Evolutionary conservation across 2,888 invertebrate species (phyloP).

Genomic region (Tetragonisca angustula): DNA sequence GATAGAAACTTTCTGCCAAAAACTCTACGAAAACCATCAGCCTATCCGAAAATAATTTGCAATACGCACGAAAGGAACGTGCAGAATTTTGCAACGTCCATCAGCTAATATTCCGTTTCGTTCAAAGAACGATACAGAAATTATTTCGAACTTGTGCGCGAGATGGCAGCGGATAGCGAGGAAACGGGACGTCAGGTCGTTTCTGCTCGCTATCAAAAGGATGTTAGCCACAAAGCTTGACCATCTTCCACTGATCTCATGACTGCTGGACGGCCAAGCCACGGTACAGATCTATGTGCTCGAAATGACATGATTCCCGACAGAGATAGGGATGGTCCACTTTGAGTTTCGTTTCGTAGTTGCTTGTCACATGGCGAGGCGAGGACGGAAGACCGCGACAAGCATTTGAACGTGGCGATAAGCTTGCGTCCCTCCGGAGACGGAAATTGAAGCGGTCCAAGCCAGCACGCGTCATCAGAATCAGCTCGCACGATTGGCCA

Average conservation of each 20-base stretch:
- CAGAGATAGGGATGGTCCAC: slow-evolving; percentile 63
- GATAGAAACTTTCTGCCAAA: neutral
- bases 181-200: slow-evolving; percentile 30
- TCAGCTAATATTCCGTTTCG: neutral
- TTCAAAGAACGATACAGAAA: neutral
- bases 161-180: neutral
- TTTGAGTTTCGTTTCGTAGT: slow-evolving; percentile 55
- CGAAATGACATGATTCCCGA: slow-evolving; percentile 64
- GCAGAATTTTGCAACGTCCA: neutral
- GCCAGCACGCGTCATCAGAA: slow-evolving; percentile 42
- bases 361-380: slow-evolving; percentile 37
- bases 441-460: slow-evolving; percentile 63
- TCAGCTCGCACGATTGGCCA: slow-evolving; percentile 1
- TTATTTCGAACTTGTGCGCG: neutral
- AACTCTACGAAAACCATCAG: too few species aligned
- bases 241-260: neutral
- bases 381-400: slow-evolving; percentile 53
- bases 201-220: slow-evolving; percentile 26
- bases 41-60: too few species aligned
- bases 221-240: slow-evolving; percentile 29
- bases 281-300: slow-evolving; percentile 42
- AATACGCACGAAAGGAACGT: too few species aligned
- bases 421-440: slow-evolving; percentile 49
- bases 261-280: slow-evolving; percentile 28
- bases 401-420: slow-evolving; percentile 67